Percentiles rank a stretch among this genome's conserved stretches.
Conservation (phyloP, 2,888 invertebrate genomes). For the Acanthacorydalis orientalis region DNA sequence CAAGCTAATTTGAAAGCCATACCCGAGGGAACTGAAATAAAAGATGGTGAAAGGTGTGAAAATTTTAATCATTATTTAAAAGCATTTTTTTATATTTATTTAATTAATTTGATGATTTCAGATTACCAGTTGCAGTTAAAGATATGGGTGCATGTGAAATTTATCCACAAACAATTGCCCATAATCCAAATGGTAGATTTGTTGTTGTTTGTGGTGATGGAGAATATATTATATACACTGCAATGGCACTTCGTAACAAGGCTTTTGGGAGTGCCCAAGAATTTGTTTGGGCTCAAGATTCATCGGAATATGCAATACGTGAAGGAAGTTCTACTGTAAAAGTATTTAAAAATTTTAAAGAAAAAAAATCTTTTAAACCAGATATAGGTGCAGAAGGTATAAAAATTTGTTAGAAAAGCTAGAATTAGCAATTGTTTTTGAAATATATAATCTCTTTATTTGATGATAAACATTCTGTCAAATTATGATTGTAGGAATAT, state of each 20-base stretch:
- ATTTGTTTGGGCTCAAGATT: constrained; percentile 97
- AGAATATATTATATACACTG: constrained; percentile 98
- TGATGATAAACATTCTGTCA: constrained; percentile 6
- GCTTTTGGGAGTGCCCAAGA: constrained; percentile 97
- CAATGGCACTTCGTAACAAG: constrained; percentile 97
- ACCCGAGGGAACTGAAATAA: constrained; percentile 59
- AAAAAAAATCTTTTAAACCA: constrained; percentile 86
- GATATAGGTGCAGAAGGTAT: constrained; percentile 89
- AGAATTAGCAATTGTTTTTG: constrained; percentile 9
- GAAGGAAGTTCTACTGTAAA: constrained; percentile 83
- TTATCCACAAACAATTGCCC: constrained; percentile 95
- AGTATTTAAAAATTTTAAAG: constrained; percentile 97
- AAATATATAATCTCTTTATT: constrained; percentile 2
- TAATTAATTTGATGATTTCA: neutral
- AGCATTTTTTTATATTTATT: neutral
- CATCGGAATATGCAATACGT: constrained; percentile 77
- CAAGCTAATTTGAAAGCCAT: constrained; percentile 84
- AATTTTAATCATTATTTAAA: neutral
- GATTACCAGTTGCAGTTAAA: constrained; percentile 81
- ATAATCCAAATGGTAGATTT: constrained; percentile 91
- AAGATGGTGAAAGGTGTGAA: constrained; percentile 65
- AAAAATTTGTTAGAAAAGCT: neutral
- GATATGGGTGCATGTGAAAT: constrained; percentile 99
- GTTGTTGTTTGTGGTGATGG: constrained; percentile 98
- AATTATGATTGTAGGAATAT: constrained; percentile 44